These are phyloP conservation scores for Cataglyphis albicans DNA, from an alignment of 2,888 invertebrate genomes.

Conservation along the genomic window DNA sequence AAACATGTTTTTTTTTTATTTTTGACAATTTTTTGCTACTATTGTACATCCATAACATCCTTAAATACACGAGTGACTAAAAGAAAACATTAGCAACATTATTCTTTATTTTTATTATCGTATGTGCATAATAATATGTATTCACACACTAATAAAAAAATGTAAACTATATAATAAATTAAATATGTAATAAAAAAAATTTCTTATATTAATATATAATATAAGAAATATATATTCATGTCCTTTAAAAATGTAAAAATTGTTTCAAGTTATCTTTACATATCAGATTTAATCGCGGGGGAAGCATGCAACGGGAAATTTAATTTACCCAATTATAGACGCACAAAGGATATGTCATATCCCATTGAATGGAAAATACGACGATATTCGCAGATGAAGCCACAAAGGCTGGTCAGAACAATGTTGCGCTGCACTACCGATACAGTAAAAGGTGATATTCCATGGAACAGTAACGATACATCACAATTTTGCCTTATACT, in stretches of 20 bases:
- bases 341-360: slow-evolving; percentile 23
- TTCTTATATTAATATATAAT: neutral
- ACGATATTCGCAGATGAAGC: slow-evolving; percentile 28
- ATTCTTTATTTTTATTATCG: neutral
- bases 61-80: neutral
- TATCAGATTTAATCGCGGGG: slow-evolving; percentile 1
- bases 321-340: slow-evolving; percentile 12
- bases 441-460: slow-evolving; percentile 4
- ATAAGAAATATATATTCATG: neutral
- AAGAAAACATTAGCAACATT: neutral
- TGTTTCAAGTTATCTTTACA: neutral
- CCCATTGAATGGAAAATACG: slow-evolving; percentile 29
- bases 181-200: neutral
- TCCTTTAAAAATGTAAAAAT: neutral
- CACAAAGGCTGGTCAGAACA: slow-evolving; percentile 12
- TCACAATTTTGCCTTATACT: neutral
- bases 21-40: too few relatives aligned
- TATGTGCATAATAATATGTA: neutral
- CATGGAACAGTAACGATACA: neutral
- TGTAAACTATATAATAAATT: neutral
- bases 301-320: neutral
- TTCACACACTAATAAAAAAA: neutral
- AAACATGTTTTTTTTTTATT: too few relatives aligned
- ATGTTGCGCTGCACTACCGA: neutral
- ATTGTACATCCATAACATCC: too few relatives aligned